Evolutionary conservation across 2,113 vertebrate species (phyloP).

Genomic region (Macheiramphus alcinus): DNA sequence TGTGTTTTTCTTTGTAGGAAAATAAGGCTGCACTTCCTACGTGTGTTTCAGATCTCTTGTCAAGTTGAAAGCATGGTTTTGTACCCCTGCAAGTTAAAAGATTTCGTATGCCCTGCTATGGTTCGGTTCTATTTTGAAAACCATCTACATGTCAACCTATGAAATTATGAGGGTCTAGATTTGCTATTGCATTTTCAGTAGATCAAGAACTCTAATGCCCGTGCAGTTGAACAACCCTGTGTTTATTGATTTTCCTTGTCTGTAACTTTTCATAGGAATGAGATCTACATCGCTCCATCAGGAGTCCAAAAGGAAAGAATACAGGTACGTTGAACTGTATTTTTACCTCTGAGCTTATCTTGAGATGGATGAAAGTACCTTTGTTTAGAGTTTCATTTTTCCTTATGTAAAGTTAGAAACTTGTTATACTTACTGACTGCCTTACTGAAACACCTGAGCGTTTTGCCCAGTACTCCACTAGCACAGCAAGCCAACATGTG

Average conservation of each 20-base stretch:
- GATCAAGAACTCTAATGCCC: not conserved
- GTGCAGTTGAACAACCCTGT: not conserved
- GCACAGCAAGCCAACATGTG: not conserved
- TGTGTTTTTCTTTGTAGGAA: not conserved
- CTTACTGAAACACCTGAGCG: not conserved
- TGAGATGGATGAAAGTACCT: not conserved
- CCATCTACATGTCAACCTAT: not conserved
- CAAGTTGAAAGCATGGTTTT: not conserved
- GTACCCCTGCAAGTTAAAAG: not conserved
- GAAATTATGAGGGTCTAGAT: not conserved
- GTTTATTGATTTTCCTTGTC: not conserved
- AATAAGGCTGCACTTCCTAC: not conserved
- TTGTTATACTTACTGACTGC: not conserved
- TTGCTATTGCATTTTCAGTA: not conserved
- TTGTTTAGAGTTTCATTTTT: not conserved
- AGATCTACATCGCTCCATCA: conserved; percentile 94
- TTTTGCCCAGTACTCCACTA: not conserved
- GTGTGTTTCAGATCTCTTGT: not conserved
- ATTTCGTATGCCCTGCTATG: not conserved
- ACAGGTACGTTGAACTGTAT: conserved; percentile 75
- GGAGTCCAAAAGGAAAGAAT: conserved; percentile 97
- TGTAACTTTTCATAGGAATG: conserved; percentile 73
- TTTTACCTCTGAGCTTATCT: not conserved
- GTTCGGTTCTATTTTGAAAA: not conserved
- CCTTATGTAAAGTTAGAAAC: not conserved